Conservation (phyloP, 2,797 vertebrate species). For the Pempheris klunzingeri region DNA sequence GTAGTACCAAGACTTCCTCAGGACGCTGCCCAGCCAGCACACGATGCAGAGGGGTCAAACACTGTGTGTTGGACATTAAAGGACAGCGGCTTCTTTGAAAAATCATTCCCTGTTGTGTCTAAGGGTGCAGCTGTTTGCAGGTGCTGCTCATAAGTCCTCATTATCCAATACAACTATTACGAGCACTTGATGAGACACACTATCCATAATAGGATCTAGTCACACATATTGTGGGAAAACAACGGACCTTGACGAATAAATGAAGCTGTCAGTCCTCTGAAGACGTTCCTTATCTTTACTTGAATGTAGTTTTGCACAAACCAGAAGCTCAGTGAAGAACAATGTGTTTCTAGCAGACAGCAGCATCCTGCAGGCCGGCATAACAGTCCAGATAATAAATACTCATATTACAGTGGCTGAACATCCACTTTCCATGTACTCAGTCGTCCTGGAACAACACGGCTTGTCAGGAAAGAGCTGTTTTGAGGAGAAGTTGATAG, state of each 20-base stretch:
- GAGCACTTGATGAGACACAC: neutral
- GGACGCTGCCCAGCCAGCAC: no score
- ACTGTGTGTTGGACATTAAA: no score
- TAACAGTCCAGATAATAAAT: neutral
- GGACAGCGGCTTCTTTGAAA: no score
- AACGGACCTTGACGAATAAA: neutral
- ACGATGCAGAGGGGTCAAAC: no score
- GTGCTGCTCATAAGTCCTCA: neutral
- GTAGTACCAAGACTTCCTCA: no score
- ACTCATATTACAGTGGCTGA: neutral
- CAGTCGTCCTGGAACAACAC: neutral
- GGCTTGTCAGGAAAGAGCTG: neutral
- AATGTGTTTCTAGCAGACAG: no score
- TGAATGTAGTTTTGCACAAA: neutral
- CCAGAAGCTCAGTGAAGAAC: neutral
- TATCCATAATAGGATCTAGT: neutral
- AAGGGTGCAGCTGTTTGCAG: no score
- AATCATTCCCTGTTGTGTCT: no score
- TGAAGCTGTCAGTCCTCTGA: neutral
- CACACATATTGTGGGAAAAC: neutral
- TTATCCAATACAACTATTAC: neutral
- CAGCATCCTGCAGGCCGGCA: no score
- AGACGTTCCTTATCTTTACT: no score
- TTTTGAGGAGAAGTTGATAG: slow-evolving; percentile 1
- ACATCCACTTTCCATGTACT: neutral